A percentile compares a stretch with the other conserved stretches of the same genome.
These are phyloP conservation scores for Castor canadensis DNA, from an alignment of 2,113 vertebrate species.

Conservation along the genomic window DNA sequence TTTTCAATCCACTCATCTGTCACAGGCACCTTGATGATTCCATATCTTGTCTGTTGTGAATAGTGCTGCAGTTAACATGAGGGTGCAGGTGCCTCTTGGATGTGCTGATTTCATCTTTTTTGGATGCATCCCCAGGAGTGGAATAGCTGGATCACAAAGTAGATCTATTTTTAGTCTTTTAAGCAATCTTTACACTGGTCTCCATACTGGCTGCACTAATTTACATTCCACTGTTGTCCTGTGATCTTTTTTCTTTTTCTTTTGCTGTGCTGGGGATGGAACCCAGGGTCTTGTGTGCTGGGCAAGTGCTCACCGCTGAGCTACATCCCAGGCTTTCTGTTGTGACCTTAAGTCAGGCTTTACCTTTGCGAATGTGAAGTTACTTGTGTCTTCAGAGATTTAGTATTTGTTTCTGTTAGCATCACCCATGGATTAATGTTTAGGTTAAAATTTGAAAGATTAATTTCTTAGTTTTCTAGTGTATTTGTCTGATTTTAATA, in stretches of 20 bases:
- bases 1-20: too few species aligned
- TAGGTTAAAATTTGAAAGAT: background rate
- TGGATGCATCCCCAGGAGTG: background rate
- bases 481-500: background rate
- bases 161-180: background rate
- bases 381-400: background rate
- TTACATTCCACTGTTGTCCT: background rate
- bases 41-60: background rate
- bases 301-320: background rate
- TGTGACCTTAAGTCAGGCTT: background rate
- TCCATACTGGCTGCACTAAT: background rate
- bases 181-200: background rate
- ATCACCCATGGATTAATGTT: background rate
- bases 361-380: background rate
- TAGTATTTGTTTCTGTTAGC: background rate
- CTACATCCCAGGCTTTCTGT: background rate
- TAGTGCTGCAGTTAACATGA: background rate
- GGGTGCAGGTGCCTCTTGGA: background rate
- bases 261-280: background rate
- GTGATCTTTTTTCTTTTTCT: background rate
- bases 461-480: background rate
- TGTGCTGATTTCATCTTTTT: background rate
- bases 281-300: too few species aligned
- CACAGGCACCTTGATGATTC: background rate
- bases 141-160: background rate